A percentile compares a stretch with the other conserved stretches of the same genome.
Conservation (phyloP, 2,888 invertebrate species). For the Dioctria linearis region DNA sequence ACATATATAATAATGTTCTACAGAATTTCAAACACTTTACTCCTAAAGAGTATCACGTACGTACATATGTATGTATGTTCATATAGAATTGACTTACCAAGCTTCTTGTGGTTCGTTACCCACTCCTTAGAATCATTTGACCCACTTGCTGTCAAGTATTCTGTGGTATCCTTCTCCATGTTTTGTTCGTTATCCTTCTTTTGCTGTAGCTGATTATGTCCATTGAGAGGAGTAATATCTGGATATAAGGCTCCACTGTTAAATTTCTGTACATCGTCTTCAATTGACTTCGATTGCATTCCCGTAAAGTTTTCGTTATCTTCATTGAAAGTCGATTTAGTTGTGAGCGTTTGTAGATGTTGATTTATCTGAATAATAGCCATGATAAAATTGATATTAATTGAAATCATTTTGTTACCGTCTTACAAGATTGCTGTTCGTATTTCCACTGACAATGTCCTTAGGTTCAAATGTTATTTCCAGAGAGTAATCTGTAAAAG, state of each 20-base stretch:
- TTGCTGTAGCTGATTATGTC: slow-evolving; percentile 53
- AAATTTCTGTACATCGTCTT: slow-evolving; percentile 63
- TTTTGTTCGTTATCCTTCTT: slow-evolving; percentile 42
- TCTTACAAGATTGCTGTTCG: neutral
- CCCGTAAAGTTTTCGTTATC: slow-evolving; percentile 53
- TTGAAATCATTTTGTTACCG: neutral
- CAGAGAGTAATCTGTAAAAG: slow-evolving; percentile 53
- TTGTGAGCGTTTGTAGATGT: slow-evolving; percentile 15
- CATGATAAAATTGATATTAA: neutral
- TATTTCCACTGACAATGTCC: slow-evolving; percentile 40
- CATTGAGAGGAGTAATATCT: slow-evolving; percentile 52
- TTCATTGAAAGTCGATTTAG: slow-evolving; percentile 48
- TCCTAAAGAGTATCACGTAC: neutral
- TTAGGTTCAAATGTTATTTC: slow-evolving; percentile 49
- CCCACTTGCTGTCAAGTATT: slow-evolving; percentile 54
- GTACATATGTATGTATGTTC: neutral
- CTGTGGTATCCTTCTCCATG: slow-evolving; percentile 46
- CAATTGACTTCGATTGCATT: slow-evolving; percentile 60
- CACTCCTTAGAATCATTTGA: slow-evolving; percentile 58
- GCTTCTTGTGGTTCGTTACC: slow-evolving; percentile 59
- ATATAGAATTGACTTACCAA: slow-evolving; percentile 57
- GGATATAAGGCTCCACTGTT: slow-evolving; percentile 62
- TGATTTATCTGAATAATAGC: neutral
- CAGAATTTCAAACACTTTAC: neutral
- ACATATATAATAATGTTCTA: neutral